phyloP scores from a whole-genome alignment of 1,140 invertebrate genomes.

The Plodia interpunctella region DNA sequence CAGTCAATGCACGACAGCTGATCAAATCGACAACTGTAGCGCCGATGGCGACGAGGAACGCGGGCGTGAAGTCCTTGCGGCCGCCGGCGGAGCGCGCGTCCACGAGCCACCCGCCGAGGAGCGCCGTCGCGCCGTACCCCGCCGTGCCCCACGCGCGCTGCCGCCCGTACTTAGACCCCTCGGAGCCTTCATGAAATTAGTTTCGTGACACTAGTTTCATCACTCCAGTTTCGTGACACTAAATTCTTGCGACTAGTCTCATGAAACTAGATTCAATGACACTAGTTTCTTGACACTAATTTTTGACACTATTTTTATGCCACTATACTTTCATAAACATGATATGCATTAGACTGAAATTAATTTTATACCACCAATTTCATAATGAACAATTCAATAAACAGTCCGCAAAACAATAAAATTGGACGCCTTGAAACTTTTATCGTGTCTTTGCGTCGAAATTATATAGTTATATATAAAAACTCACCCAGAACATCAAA shows the following conservation, averaged over 20 bases:
- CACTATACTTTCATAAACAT: too few species aligned
- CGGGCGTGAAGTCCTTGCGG: slow-evolving; percentile 82
- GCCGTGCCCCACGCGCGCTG: slow-evolving; percentile 89
- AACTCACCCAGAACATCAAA: slow-evolving; percentile 86
- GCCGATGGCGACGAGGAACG: slow-evolving; percentile 80
- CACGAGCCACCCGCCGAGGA: slow-evolving; percentile 66
- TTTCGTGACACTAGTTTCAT: not conserved
- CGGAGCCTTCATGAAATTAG: slow-evolving; percentile 63
- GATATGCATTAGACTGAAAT: too few species aligned
- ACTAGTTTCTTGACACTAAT: too few species aligned
- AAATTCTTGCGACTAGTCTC: too few species aligned
- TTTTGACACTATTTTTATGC: too few species aligned
- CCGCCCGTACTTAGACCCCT: slow-evolving; percentile 83
- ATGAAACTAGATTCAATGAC: too few species aligned
- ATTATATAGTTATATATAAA: too few species aligned
- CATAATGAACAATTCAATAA: too few species aligned
- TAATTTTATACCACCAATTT: too few species aligned
- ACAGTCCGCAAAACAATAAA: too few species aligned
- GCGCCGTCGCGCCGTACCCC: slow-evolving; percentile 79
- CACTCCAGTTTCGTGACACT: slow-evolving; percentile 6
- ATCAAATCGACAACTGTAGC: slow-evolving; percentile 81
- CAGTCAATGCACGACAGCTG: slow-evolving; percentile 80
- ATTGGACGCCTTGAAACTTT: too few species aligned
- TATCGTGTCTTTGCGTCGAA: too few species aligned
- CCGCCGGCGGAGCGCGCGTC: slow-evolving; percentile 75